Base-by-base conservation (phyloP, 1,140 invertebrate genomes). In the Drosophila simulans region DNA sequence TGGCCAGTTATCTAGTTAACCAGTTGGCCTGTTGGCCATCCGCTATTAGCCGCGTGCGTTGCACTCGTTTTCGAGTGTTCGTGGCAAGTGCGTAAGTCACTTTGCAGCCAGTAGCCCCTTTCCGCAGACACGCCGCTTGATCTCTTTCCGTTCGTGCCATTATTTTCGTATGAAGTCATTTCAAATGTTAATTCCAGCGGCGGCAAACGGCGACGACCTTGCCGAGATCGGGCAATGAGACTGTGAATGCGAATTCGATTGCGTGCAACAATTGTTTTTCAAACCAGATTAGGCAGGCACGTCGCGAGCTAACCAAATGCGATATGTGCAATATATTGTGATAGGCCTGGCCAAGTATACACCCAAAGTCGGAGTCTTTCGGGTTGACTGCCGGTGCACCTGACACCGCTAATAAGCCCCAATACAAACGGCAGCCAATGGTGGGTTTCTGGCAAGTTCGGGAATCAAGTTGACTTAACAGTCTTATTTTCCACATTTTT, bases 131-230 rank as follows among this genome's bases (percentile, higher is more conserved):
- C 53, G 27, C 13, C 51, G 20, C 11, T 52, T 17, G 37, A 25
- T 55, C 27, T 49, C 45, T 59, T 31, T 42, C 43, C 25, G 20
- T 42, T 49, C 27, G 52, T 51, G 58, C 77, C 85, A 77, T 85
- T 84, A 80, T 73, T 62, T 73, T 72, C 25, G 54, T 80, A 84
- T 84, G 78, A 85, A 84, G 81, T 80, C 77, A 73, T 85, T 62
- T 68, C 77, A 65, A 84, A 83, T 83, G 70, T 66, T 75, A 74
- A 82, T 78, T 82, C 65, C 59, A 64, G 54, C 58, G 49, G 54
- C 60, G 65, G 63, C 78, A 64, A 59, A 65, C 71, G 68, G 31
- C 80, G 76, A 73, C 72, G 81, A 84, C 81, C 81, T 84, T 84
- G 81, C 81, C 81, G n/a, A n/a, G n/a, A n/a, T n/a, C n/a, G n/a